These are phyloP conservation scores for Ephydatia muelleri DNA, from an alignment of 37 sponge, comb jelly and placozoan species.

Conservation along the genomic window DNA sequence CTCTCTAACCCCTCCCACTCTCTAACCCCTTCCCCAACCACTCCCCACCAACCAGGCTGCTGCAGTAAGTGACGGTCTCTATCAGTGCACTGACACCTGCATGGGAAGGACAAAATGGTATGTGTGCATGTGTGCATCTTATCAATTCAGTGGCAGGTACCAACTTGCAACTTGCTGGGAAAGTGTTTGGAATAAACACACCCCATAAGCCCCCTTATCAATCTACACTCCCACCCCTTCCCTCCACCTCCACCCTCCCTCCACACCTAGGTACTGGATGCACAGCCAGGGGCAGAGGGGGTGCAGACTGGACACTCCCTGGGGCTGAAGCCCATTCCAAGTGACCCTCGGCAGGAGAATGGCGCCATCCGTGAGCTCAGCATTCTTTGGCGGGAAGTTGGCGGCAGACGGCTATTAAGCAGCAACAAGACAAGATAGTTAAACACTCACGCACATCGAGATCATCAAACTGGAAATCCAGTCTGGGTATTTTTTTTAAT, in stretches of 20 bases:
- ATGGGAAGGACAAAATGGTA: neutral
- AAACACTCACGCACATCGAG: no score
- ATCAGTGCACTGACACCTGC: slow-evolving; percentile 54
- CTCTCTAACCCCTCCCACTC: neutral
- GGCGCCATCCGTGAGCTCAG: slow-evolving; percentile 10
- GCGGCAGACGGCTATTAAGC: neutral
- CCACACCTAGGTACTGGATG: slow-evolving; percentile 68
- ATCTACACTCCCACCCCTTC: neutral
- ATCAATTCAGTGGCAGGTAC: no score
- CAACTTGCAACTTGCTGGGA: neutral
- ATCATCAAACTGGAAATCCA: no score
- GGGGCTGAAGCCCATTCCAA: slow-evolving; percentile 48
- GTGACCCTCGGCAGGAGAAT: slow-evolving; percentile 36
- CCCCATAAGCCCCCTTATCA: neutral
- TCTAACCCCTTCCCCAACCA: neutral
- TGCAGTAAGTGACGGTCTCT: slow-evolving; percentile 68
- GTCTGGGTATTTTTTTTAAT: no score
- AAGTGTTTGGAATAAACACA: neutral
- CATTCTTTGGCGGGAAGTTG: slow-evolving; percentile 39
- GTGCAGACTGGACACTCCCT: slow-evolving; percentile 16
- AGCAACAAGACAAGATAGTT: neutral
- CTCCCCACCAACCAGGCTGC: slow-evolving; percentile 41
- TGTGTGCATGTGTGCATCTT: no score
- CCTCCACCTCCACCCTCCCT: neutral
- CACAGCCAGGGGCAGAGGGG: slow-evolving; percentile 65